Evolutionary conservation across 2,113 vertebrate species (phyloP).

Genomic region (Erythrocercus mccallii): DNA sequence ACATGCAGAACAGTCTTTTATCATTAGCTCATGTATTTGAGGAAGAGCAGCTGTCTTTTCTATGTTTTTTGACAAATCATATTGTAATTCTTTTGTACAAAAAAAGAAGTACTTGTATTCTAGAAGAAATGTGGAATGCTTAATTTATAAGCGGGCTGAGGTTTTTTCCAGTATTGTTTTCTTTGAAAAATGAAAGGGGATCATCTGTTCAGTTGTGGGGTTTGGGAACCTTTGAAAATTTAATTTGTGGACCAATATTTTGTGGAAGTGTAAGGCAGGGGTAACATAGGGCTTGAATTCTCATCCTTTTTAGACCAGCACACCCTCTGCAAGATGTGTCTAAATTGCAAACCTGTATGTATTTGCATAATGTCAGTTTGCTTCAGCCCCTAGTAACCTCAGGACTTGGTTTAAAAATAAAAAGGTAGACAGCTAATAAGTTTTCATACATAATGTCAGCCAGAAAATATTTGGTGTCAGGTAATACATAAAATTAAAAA

Average conservation of each 20-base stretch:
- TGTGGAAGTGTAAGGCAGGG: constrained; percentile 77
- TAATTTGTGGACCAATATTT: constrained; percentile 94
- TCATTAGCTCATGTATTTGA: constrained; percentile 84
- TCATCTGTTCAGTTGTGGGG: constrained; percentile 79
- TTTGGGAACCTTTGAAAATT: constrained; percentile 76
- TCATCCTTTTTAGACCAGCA: constrained; percentile 77
- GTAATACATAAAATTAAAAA: constrained; percentile 60
- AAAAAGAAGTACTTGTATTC: constrained; percentile 86
- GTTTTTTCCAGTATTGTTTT: constrained; percentile 81
- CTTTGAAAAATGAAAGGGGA: constrained; percentile 82
- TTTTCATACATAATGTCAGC: constrained; percentile 71
- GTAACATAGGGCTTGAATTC: constrained; percentile 77
- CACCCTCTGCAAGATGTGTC: constrained; percentile 73
- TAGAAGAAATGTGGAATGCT: constrained; percentile 86
- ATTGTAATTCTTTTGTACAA: constrained; percentile 90
- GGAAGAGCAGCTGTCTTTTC: constrained; percentile 87
- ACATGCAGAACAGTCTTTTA: constrained; percentile 80
- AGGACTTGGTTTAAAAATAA: constrained; percentile 77
- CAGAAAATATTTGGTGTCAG: constrained; percentile 76
- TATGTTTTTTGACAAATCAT: constrained; percentile 89
- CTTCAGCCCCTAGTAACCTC: constrained; percentile 78
- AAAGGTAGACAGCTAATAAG: constrained; percentile 74
- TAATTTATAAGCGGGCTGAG: constrained; percentile 87
- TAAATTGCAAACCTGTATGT: constrained; percentile 67
- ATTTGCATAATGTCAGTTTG: constrained; percentile 69